phyloP scores from a whole-genome alignment of 2,113 vertebrate genomes.

The Corydoras sp. region DNA sequence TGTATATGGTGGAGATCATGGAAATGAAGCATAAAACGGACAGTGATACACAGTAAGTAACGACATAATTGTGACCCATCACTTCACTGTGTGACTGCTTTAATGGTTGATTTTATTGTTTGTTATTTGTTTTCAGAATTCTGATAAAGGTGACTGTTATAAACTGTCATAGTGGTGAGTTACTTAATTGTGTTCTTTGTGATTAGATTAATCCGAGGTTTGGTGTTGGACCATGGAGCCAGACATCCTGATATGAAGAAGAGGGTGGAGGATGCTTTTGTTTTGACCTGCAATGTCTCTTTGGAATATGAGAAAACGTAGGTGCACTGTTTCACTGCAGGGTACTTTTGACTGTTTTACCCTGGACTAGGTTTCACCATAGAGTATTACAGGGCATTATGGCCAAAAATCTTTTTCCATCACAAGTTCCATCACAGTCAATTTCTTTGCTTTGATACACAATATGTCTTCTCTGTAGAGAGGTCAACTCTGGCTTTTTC shows the following conservation, averaged over 20 bases:
- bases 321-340: constrained; percentile 39
- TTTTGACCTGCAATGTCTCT: constrained; percentile 92
- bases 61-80: too few relatives aligned
- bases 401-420: too few relatives aligned
- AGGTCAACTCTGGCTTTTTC: constrained; percentile 98
- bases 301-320: constrained; percentile 96
- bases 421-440: background rate
- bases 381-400: too few relatives aligned
- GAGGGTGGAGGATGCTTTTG: constrained; percentile 84
- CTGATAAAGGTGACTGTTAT: too few relatives aligned
- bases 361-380: too few relatives aligned
- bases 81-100: too few relatives aligned
- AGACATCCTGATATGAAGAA: constrained; percentile 98
- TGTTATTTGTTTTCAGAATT: too few relatives aligned
- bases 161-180: too few relatives aligned
- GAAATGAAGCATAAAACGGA: constrained; percentile 98
- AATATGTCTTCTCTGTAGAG: constrained; percentile 55
- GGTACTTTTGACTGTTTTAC: too few relatives aligned
- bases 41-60: constrained; percentile 85
- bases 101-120: too few relatives aligned
- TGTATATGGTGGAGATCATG: constrained; percentile 98
- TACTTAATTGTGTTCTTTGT: too few relatives aligned
- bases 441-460: background rate
- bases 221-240: constrained; percentile 94
- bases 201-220: constrained; percentile 73